A percentile compares a stretch with the other conserved stretches of the same genome.
phyloP scores from a whole-genome alignment of 2,888 invertebrate genomes.

The Apantesis nais region DNA sequence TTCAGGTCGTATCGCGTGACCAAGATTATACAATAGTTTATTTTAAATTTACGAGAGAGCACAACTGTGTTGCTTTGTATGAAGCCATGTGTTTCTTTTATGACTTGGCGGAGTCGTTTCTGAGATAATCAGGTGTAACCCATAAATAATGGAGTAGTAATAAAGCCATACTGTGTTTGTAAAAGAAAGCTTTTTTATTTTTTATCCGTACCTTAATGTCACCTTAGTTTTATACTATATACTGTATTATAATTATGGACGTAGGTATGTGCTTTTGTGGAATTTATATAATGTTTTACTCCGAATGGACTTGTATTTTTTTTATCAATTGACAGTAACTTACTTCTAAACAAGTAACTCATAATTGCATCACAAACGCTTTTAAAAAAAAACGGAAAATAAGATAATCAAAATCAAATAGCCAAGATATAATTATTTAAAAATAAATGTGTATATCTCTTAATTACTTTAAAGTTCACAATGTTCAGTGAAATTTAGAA shows the following conservation, averaged over 20 bases:
- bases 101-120: slow-evolving; percentile 36
- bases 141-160: slow-evolving; percentile 45
- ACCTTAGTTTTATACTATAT: slow-evolving; percentile 22
- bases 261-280: neutral
- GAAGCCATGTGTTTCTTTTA: slow-evolving; percentile 42
- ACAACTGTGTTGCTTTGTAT: slow-evolving; percentile 32
- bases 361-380: too few species aligned
- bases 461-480: too few species aligned
- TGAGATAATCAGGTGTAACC: slow-evolving; percentile 46
- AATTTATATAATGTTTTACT: neutral
- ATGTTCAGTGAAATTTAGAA: too few species aligned
- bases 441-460: too few species aligned
- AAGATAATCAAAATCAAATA: too few species aligned
- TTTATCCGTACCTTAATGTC: slow-evolving; percentile 36
- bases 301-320: neutral
- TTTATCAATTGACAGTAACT: neutral
- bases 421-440: too few species aligned
- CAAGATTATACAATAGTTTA: slow-evolving; percentile 16
- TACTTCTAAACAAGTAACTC: neutral
- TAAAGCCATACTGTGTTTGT: slow-evolving; percentile 32
- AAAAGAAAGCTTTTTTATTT: slow-evolving; percentile 41
- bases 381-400: too few species aligned
- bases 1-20: slow-evolving; percentile 15
- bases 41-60: slow-evolving; percentile 15
- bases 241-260: too few species aligned